A percentile compares a stretch with the other conserved stretches of the same genome.
phyloP scores from a whole-genome alignment of 2,797 vertebrate genomes.

The Manis pentadactyla region DNA sequence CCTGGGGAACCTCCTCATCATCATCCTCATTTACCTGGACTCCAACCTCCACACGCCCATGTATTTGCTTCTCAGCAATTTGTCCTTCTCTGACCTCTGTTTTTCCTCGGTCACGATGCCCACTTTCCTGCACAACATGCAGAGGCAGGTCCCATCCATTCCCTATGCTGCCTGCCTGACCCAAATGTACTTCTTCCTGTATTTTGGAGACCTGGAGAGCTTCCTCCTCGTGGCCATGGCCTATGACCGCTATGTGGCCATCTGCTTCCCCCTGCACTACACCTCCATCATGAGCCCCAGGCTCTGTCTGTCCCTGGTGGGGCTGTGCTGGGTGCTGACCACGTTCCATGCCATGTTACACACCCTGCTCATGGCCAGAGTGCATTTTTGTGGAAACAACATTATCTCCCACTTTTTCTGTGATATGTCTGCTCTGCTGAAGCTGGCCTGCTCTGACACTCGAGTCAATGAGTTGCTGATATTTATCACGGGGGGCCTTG shows the following conservation, averaged over 20 bases:
- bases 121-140: slow-evolving; percentile 57
- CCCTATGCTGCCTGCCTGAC: slow-evolving; percentile 81
- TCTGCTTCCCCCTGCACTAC: slow-evolving; percentile 82
- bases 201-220: slow-evolving; percentile 85
- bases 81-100: slow-evolving; percentile 74
- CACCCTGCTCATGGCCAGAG: slow-evolving; percentile 61
- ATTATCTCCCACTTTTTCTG: slow-evolving; percentile 77
- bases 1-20: slow-evolving; percentile 67
- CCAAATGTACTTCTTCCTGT: slow-evolving; percentile 84
- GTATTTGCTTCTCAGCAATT: slow-evolving; percentile 77
- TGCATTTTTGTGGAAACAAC: slow-evolving; percentile 56
- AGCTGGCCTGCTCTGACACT: slow-evolving; percentile 65
- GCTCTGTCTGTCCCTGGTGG: slow-evolving; percentile 36
- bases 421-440: slow-evolving; percentile 72
- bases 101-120: slow-evolving; percentile 66
- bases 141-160: neutral
- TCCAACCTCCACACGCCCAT: slow-evolving; percentile 69
- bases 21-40: slow-evolving; percentile 46
- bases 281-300: slow-evolving; percentile 77
- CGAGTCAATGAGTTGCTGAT: slow-evolving; percentile 71
- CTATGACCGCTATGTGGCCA: too few species aligned
- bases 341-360: slow-evolving; percentile 50
- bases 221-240: slow-evolving; percentile 80
- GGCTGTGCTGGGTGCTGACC: slow-evolving; percentile 59
- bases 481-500: slow-evolving; percentile 55